A percentile compares a stretch with the other conserved stretches of the same genome.
Conservation (phyloP, 2,113 vertebrate species). For the Amphiprion ocellaris region DNA sequence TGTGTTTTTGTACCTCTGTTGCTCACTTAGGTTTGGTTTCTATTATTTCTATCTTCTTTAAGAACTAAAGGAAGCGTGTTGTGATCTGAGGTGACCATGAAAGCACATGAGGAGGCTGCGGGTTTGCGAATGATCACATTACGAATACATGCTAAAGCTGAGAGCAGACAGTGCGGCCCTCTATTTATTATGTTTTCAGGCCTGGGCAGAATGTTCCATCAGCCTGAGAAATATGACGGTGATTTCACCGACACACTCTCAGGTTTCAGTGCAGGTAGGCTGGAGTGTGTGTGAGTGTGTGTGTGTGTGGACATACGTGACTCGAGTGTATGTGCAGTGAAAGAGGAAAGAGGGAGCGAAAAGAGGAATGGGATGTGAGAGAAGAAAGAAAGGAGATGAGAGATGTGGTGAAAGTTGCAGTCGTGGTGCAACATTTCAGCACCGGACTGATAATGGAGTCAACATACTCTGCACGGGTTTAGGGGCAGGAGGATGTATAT, state of each 20-base stretch:
- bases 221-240: slow-evolving; percentile 72
- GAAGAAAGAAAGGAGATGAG: slow-evolving; percentile 14
- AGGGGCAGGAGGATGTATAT: slow-evolving; percentile 74
- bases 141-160: slow-evolving; percentile 71
- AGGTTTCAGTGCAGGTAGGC: slow-evolving; percentile 51
- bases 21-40: not conserved
- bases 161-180: slow-evolving; percentile 73
- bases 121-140: slow-evolving; percentile 72
- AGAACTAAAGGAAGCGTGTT: slow-evolving; percentile 23
- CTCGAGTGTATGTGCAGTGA: no score
- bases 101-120: slow-evolving; percentile 40
- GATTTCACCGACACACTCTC: slow-evolving; percentile 65
- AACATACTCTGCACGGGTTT: slow-evolving; percentile 75
- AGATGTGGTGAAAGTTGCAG: slow-evolving; percentile 70
- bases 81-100: slow-evolving; percentile 38
- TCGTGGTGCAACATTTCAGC: slow-evolving; percentile 80
- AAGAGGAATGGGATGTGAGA: not conserved
- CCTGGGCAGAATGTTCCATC: slow-evolving; percentile 74
- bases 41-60: slow-evolving; percentile 1
- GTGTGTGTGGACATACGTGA: no score
- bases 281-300: not conserved
- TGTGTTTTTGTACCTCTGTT: not conserved
- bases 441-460: slow-evolving; percentile 67
- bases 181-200: slow-evolving; percentile 72
- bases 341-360: not conserved